Percentiles rank a stretch among this genome's conserved stretches.
Evolutionary conservation across 1,140 invertebrate species (phyloP).

Genomic region (Ips typographus): DNA sequence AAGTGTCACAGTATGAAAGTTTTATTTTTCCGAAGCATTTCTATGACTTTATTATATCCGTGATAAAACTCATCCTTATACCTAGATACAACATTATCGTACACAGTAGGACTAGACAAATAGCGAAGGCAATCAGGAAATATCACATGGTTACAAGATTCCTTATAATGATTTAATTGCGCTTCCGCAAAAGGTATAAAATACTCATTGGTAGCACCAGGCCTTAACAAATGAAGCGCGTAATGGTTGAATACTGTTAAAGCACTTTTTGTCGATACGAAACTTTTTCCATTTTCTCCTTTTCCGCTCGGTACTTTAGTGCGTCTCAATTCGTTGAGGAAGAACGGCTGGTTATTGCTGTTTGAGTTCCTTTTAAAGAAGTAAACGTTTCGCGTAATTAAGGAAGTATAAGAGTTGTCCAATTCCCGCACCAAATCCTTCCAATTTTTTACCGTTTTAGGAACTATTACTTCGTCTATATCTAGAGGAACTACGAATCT

Average conservation of each 20-base stretch:
- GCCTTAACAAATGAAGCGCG: slow-evolving; percentile 61
- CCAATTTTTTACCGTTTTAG: slow-evolving; percentile 61
- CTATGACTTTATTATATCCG: slow-evolving; percentile 22
- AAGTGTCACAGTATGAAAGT: no score
- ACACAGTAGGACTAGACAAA: slow-evolving; percentile 42
- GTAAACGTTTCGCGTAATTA: slow-evolving; percentile 66
- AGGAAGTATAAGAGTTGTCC: slow-evolving; percentile 60
- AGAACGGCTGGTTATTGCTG: slow-evolving; percentile 44
- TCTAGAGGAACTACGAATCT: slow-evolving; percentile 69
- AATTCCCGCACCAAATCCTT: slow-evolving; percentile 52
- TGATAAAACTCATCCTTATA: slow-evolving; percentile 38
- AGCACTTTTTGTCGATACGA: slow-evolving; percentile 64
- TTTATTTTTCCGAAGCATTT: not conserved
- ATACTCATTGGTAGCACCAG: slow-evolving; percentile 56
- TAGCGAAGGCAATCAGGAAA: slow-evolving; percentile 44
- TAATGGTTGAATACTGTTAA: slow-evolving; percentile 76
- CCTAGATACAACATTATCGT: slow-evolving; percentile 39
- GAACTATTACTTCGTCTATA: slow-evolving; percentile 71
- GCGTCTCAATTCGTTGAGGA: slow-evolving; percentile 40
- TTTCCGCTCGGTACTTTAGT: slow-evolving; percentile 57
- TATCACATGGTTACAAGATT: slow-evolving; percentile 40
- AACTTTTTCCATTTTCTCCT: slow-evolving; percentile 71
- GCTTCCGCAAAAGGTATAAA: slow-evolving; percentile 55
- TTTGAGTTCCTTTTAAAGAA: slow-evolving; percentile 52
- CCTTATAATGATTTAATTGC: slow-evolving; percentile 64